Evolutionary conservation across 2,113 vertebrate species (phyloP), one percentile per base, ranked within the genome.

Genomic region (Scomber colias): DNA sequence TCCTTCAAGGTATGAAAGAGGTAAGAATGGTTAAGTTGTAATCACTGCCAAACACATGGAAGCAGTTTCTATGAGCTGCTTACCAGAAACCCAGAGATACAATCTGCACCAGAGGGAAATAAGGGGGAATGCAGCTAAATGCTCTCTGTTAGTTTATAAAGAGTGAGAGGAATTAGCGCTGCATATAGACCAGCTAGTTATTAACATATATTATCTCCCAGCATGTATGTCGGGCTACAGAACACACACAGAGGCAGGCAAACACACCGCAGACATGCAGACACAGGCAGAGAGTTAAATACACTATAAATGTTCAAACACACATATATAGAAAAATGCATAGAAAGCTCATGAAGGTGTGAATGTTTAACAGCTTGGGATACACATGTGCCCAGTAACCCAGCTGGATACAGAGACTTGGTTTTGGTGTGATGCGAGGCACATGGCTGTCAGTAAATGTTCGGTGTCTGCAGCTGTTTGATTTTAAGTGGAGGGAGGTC

Each of bases 41-140:
- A 82, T 87, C 46, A 12, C n/a, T 53, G 71, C 60, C 19, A 30
- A 72, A 88, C 92, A 94, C 80, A 88, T 92, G 91, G 91, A 89
- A 92, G 75, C 71, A 77, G 77, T 93, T 92, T 87, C 66, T 77
- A 53, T 70, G 55, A 68, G 67, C 35, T 70, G 65, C 72, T 87
- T 84, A 81, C 56, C 81, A 83, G 85, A 84, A 87, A 77, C 49
- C 24, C 65, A 65, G 65, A 85, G 89, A 91, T 89, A 62, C 31
- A 89, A 90, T 90, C 82, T 49, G 50, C 44, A 90, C 81, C 56
- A 62, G 80, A 81, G 84, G 85, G 80, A 90, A 88, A 89, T 83
- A 71, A 45, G 30, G 62, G 61, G 61, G 71, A 80, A 81, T 71
- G 81, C 40, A 16, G 67, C 75, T 84, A 11, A 87, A 83, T 73